phyloP scores from a whole-genome alignment of 2,113 vertebrate species.

The Dipodomys stephensi region DNA sequence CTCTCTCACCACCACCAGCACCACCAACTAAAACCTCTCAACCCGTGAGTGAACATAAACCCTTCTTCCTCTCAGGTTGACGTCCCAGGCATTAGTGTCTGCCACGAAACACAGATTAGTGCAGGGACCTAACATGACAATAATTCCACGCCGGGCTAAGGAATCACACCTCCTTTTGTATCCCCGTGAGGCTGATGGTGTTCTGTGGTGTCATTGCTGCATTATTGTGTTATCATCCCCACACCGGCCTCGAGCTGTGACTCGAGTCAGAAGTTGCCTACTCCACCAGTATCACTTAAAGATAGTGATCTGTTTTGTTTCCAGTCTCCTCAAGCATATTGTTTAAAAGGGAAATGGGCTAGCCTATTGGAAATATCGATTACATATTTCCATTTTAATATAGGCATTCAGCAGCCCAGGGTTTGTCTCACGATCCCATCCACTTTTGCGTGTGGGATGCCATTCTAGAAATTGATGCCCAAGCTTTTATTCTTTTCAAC shows the following conservation, averaged over 20 bases:
- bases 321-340: constrained; percentile 38
- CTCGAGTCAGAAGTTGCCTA: constrained; percentile 61
- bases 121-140: background rate
- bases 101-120: background rate
- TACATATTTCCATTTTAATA: constrained; percentile 78
- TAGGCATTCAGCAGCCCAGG: constrained; percentile 57
- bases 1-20: background rate
- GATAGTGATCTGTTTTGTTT: constrained; percentile 49
- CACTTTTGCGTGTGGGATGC: constrained; percentile 65
- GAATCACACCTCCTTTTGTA: constrained; percentile 54
- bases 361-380: constrained; percentile 69
- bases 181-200: constrained; percentile 39
- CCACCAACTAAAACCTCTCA: background rate
- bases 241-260: background rate
- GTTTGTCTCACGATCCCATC: constrained; percentile 54
- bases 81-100: background rate
- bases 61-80: background rate
- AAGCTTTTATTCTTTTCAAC: constrained; percentile 22
- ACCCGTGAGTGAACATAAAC: background rate
- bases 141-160: background rate
- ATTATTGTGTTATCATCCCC: background rate
- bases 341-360: constrained; percentile 56
- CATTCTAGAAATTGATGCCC: constrained; percentile 57
- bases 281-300: constrained; percentile 67
- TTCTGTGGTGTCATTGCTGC: background rate